These are phyloP conservation scores for Nixonia krombeini DNA, from an alignment of 1,140 invertebrate species.

Conservation along the genomic window DNA sequence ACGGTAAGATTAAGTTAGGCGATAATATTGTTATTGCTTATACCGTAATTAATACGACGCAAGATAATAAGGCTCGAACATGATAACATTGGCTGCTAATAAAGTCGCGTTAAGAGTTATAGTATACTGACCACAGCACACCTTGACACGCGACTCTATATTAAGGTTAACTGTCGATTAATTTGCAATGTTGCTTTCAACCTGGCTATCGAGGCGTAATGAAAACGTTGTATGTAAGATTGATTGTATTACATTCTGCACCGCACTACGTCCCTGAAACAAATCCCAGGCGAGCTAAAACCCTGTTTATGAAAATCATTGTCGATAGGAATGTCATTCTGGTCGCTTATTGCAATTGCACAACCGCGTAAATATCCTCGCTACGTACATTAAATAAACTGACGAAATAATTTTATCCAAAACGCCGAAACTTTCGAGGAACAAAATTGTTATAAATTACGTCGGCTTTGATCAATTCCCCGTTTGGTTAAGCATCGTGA, in stretches of 20 bases:
- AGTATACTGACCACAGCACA: background rate
- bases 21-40: background rate
- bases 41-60: background rate
- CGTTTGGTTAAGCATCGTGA: too few species aligned
- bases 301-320: too few species aligned
- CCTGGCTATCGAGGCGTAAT: background rate
- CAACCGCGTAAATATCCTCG: too few species aligned
- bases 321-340: too few species aligned
- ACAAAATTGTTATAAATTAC: too few species aligned
- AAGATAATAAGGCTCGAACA: background rate
- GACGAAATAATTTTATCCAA: too few species aligned
- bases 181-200: background rate
- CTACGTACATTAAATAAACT: too few species aligned
- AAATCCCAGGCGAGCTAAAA: background rate
- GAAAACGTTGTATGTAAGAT: background rate
- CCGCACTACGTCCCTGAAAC: slow-evolving; percentile 3
- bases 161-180: slow-evolving; percentile 7
- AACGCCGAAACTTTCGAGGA: too few species aligned
- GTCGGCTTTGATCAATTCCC: too few species aligned
- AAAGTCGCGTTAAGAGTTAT: background rate
- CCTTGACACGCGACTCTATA: slow-evolving; percentile 4
- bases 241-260: slow-evolving; percentile 1
- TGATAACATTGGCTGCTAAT: background rate
- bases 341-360: too few species aligned
- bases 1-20: background rate